Evolutionary conservation across 92 coral and sea anemone species (phyloP), one percentile per base, ranked within the genome.

Genomic region (Isaurus tuberculatus): DNA sequence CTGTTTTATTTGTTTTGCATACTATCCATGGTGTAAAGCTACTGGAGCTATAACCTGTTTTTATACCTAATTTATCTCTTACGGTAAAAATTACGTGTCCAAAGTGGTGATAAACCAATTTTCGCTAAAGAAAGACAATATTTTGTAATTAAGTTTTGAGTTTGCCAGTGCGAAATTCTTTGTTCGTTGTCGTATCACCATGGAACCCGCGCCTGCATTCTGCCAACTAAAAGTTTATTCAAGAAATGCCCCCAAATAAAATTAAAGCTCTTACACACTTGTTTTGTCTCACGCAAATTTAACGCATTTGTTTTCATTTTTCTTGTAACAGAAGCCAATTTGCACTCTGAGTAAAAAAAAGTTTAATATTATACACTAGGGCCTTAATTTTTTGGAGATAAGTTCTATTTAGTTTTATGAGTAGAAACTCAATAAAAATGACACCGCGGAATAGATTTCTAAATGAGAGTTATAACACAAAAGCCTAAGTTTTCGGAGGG

Each of bases 221-320:
- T 20, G 20, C 48, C 27, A 61, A 57, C 82, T 9, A 20, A 72
- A 30, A 22, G 30, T n/a, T 34, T 20, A n/a, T 57, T 74, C 29
- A 27, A 69, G 58, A 51, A 74, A 51, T 65, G 17, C 28, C 40
- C 25, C 63, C 77, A 43, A 0, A 29, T 22, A 8, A 49, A 51
- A 58, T 19, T 57, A 75, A 44, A 72, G 46, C 46, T 34, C 27
- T 17, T 11, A 40, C 22, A 77, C 82, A 77, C 70, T 77, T 77
- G 82, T 25, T 77, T 25, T 19, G 64, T 77, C 82, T 77, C 82
- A 77, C 82, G 69, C 82, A 74, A 77, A 77, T 77, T 77, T 77
- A 29, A 14, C 30, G 32, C 19, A 58, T 57, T 77, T 77, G 82
- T 58, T 32, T 77, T 36, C 25, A 34, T 30, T 60, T 77, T 75